Evolutionary conservation across 2,888 invertebrate species (phyloP).

Genomic region (Aphodius sticticus): DNA sequence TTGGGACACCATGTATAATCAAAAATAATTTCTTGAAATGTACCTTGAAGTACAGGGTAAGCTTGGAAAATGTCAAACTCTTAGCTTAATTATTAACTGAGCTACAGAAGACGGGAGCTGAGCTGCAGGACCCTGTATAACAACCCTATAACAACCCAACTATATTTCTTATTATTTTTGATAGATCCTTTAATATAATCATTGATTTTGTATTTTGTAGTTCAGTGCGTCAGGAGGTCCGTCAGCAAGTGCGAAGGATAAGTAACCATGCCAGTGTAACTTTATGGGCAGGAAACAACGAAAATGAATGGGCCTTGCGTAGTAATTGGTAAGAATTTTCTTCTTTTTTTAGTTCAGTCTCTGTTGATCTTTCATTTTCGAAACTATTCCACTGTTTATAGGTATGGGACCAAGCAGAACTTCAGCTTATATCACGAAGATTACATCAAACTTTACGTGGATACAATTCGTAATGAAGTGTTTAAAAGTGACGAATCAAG

Average conservation of each 20-base stretch:
- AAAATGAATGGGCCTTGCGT: conserved; percentile 90
- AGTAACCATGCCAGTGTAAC: conserved; percentile 88
- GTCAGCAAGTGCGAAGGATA: conserved; percentile 81
- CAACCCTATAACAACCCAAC: too few species aligned
- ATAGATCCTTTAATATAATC: too few species aligned
- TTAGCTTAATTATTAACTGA: too few species aligned
- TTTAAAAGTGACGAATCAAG: conserved; percentile 68
- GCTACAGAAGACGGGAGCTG: too few species aligned
- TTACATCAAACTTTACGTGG: conserved; percentile 84
- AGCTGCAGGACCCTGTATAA: too few species aligned
- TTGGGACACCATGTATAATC: too few species aligned
- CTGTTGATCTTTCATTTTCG: too few species aligned
- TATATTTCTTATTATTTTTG: too few species aligned
- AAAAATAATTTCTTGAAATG: too few species aligned
- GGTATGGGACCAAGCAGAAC: conserved; percentile 61
- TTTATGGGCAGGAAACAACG: conserved; percentile 96
- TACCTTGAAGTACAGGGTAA: too few species aligned
- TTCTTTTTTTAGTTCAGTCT: neutral
- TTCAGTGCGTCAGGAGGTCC: conserved; percentile 78
- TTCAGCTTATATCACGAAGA: conserved; percentile 65
- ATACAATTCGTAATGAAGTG: conserved; percentile 74
- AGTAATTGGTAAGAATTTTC: conserved; percentile 74
- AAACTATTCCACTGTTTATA: conserved; percentile 34
- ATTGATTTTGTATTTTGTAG: conserved; percentile 57
- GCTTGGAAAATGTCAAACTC: too few species aligned